These are phyloP conservation scores for Mesitornis unicolor DNA, from an alignment of 2,113 vertebrate species.

Conservation along the genomic window DNA sequence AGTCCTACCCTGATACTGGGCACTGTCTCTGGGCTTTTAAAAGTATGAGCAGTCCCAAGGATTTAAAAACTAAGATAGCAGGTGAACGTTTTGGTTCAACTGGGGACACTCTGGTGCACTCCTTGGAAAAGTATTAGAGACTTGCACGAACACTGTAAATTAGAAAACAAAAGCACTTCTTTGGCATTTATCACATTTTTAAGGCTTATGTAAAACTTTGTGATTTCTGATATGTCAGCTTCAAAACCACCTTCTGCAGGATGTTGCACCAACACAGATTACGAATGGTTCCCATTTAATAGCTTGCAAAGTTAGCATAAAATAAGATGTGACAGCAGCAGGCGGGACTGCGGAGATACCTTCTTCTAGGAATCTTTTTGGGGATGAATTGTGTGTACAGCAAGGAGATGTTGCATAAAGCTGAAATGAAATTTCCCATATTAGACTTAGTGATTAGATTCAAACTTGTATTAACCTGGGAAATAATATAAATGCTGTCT, in stretches of 20 bases:
- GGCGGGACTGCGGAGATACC: neutral
- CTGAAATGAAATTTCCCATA: neutral
- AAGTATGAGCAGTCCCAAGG: neutral
- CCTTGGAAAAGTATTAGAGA: conserved; percentile 8
- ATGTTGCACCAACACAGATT: neutral
- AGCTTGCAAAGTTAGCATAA: neutral
- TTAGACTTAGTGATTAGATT: neutral
- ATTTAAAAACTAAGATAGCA: neutral
- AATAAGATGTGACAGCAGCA: neutral
- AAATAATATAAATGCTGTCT: conserved; percentile 44
- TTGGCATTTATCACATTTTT: neutral
- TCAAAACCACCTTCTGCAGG: neutral
- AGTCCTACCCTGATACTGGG: neutral
- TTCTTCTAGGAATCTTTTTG: neutral
- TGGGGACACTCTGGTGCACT: neutral
- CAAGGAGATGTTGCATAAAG: neutral
- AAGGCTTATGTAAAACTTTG: neutral
- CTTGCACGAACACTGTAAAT: neutral
- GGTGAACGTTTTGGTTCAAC: neutral
- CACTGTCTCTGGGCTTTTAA: neutral
- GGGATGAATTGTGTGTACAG: neutral
- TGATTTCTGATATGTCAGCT: neutral
- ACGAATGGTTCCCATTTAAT: neutral
- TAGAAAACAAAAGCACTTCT: neutral
- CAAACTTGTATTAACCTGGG: conserved; percentile 23